Conservation (phyloP, 2,888 invertebrate genomes). For the Nineta flava region DNA sequence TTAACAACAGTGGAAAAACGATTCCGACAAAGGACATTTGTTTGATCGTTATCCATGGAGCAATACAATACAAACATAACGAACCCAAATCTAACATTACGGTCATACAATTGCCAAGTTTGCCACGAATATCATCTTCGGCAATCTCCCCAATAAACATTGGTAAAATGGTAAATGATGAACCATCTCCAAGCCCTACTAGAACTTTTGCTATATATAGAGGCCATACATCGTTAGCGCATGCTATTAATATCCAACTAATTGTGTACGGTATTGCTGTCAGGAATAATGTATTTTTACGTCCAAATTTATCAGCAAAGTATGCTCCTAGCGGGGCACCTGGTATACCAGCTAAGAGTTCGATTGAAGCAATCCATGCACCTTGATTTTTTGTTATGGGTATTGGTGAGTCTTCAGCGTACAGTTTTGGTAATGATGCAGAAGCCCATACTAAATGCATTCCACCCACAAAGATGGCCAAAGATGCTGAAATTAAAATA, state of each 20-base stretch:
- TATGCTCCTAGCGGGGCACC: slow-evolving; percentile 42
- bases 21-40: slow-evolving; percentile 34
- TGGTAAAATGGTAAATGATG: slow-evolving; percentile 1
- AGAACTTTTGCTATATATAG: slow-evolving; percentile 39
- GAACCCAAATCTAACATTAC: slow-evolving; percentile 37
- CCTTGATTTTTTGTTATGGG: slow-evolving; percentile 28
- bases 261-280: slow-evolving; percentile 37
- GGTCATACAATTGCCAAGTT: slow-evolving; percentile 37
- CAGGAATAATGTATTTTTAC: slow-evolving; percentile 37
- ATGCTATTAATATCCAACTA: slow-evolving; percentile 39
- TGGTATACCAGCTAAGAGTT: slow-evolving; percentile 41
- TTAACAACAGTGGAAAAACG: slow-evolving; percentile 34
- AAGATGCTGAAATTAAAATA: neutral
- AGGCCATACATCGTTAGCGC: slow-evolving; percentile 33
- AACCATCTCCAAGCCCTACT: slow-evolving; percentile 33
- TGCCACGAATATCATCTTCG: slow-evolving; percentile 12
- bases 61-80: slow-evolving; percentile 37
- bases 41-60: slow-evolving; percentile 34
- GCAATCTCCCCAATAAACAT: neutral
- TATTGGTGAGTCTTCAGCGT: slow-evolving; percentile 27
- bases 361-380: slow-evolving; percentile 41
- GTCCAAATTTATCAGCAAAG: slow-evolving; percentile 39
- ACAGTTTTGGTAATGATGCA: slow-evolving; percentile 30
- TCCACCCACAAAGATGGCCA: neutral
- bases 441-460: slow-evolving; percentile 31